Evolutionary conservation across 2,888 invertebrate species (phyloP), one percentile per base, ranked within the genome.

Genomic region (Scaptomyza parva): DNA sequence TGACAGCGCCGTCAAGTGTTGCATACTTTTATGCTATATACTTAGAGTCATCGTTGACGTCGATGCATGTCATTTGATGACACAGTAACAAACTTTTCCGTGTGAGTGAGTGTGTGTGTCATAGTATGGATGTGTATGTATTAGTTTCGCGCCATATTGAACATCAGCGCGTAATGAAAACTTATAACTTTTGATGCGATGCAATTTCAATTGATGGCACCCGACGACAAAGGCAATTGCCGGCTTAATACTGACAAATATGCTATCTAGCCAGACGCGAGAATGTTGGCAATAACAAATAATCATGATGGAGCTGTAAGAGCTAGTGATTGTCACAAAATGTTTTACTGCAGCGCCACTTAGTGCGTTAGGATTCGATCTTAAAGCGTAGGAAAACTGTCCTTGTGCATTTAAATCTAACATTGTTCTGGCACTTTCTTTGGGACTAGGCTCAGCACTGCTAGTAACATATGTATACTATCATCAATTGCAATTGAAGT

Each of bases 161-260:
- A 67, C 83, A 77, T 68, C 76, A 82, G 78, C 67, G 72, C 60
- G 86, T 87, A 87, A 82, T 87, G 82, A 83, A 74, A 87, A 77
- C 88, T 88, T 86, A 84, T 81, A 81, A 78, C 75, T 84, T 84
- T 84, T 86, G 81, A 86, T 86, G 81, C 86, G 70, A 84, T 80
- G 84, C 86, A 83, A 88, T 83, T 83, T 83, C 77, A 74, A 86
- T 86, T 86, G 88, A 83, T 84, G 86, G 53, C 84, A 80, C 64
- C 62, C 58, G 67, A 77, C 62, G 70, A 86, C 83, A 70, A 70
- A 67, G 70, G 65, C 88, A 86, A 83, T 86, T 83, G 80, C 86
- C 68, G 53, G 70, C 81, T 77, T 86, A 77, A 77, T 80, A 65
- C 78, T 63, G 62, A 76, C 60, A 62, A 63, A 74, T 81, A 68